A percentile compares a stretch with the other conserved stretches of the same genome.
These are phyloP conservation scores for Bubo bubo DNA, from an alignment of 2,113 vertebrate species.

Conservation along the genomic window DNA sequence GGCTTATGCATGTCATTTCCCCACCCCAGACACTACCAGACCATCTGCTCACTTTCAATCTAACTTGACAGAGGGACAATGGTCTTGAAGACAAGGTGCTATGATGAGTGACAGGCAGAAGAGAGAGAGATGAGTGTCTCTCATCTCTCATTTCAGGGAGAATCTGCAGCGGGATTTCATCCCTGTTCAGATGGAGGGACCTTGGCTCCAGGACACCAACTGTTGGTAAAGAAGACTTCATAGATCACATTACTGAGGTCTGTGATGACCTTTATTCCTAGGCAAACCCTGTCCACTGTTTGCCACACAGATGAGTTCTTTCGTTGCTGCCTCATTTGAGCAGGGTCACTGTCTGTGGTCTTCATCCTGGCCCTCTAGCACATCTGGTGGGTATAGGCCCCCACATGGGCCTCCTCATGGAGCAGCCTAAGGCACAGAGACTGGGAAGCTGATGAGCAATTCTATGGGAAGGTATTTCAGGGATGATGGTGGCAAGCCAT, in stretches of 20 bases:
- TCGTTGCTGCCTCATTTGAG: neutral
- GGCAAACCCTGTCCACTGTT: neutral
- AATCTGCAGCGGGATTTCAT: neutral
- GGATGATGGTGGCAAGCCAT: neutral
- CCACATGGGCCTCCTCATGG: neutral
- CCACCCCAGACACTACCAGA: neutral
- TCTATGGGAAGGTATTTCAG: neutral
- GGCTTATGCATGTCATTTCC: neutral
- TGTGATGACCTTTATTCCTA: neutral
- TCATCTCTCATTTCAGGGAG: neutral
- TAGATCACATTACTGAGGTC: neutral
- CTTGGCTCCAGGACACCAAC: neutral
- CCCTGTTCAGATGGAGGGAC: neutral
- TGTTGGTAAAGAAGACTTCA: neutral
- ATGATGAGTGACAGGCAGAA: neutral
- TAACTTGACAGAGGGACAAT: neutral
- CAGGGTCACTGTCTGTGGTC: neutral
- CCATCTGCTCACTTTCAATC: slow-evolving; percentile 23
- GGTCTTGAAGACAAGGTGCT: neutral
- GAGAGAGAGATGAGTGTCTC: neutral
- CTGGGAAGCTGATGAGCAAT: neutral
- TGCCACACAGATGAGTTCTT: neutral
- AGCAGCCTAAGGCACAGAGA: neutral
- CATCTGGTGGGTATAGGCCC: neutral
- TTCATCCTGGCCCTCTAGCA: neutral